Base-by-base conservation (phyloP, 2,797 vertebrate species). In the Crocodylus rhombifer region DNA sequence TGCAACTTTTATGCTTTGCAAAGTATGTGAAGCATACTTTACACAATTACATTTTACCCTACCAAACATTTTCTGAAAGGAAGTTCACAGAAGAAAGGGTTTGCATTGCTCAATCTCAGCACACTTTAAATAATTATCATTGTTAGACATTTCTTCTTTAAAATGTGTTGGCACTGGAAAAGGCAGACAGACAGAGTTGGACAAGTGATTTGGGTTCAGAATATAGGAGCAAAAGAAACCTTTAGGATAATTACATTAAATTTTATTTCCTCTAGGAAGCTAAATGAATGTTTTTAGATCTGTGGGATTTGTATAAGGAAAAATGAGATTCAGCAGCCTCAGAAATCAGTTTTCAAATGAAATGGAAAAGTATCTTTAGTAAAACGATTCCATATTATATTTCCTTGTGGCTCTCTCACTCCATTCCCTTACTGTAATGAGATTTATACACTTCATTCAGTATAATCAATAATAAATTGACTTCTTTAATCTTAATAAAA, bases 181-280 rank as follows among this genome's bases (percentile, higher is more conserved):
- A 87, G 15, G 21, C 12, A 61, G 90, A 63, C 65, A 4, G 33
- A 7, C 28, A 76, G 61, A 51, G 3, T 1, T n/a, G 7, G 85
- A 30, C 7, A 74, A 8, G 69, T n/a, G 0, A 64, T 89, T 80
- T 82, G 6, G 74, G 63, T 86, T 89, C 76, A 56, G n/a, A 89
- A 71, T 84, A 90, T 3, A 13, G 88, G 4, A 73, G 8, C 23
- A 84, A 63, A 51, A 73, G 14, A 82, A 51, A 62, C 3, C 3
- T 87, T 93, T 69, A 81, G 26, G 4, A 15, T 55, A 95, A 83
- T 74, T 84, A 18, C 16, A 69, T 90, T 42, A 91, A 88, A 78
- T 76, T 33, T 2, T 80, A 6, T 60, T 86, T 5, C 10, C 81
- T 74, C 60, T 51, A 84, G 36, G 16, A 12, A 80, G 26, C 6